Evolutionary conservation across 2,113 vertebrate genomes (phyloP).

Genomic region (Corydoras sp.): DNA sequence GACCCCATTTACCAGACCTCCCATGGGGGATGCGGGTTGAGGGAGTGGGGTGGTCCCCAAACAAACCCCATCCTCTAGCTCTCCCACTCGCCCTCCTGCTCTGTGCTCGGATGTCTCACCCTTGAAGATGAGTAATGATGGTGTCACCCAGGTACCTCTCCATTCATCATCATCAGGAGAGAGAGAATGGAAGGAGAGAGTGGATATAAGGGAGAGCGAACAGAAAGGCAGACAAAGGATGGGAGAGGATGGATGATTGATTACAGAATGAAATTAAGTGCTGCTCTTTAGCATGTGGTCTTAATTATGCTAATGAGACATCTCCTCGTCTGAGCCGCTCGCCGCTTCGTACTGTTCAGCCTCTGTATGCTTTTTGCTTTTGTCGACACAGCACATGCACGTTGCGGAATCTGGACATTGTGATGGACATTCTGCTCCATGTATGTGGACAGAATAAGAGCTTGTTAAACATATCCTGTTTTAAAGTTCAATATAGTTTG

Average conservation of each 20-base stretch:
- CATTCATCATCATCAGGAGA: slow-evolving; percentile 46
- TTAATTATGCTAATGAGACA: slow-evolving; percentile 60
- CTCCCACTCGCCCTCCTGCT: slow-evolving; percentile 9
- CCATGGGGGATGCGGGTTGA: slow-evolving; percentile 10
- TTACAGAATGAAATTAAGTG: slow-evolving; percentile 55
- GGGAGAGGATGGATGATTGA: slow-evolving; percentile 43
- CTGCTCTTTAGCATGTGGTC: slow-evolving; percentile 60
- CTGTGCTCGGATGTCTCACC: slow-evolving; percentile 21
- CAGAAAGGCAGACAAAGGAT: slow-evolving; percentile 16
- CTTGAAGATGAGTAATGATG: slow-evolving; percentile 49
- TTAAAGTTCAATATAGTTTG: too few species aligned
- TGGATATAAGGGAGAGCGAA: slow-evolving; percentile 6
- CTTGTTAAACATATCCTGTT: too few species aligned
- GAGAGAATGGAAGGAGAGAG: slow-evolving; percentile 20
- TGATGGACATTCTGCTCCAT: too few species aligned
- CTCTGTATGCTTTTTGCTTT: slow-evolving; percentile 29
- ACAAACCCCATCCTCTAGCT: slow-evolving; percentile 22
- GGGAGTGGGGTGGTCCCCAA: slow-evolving; percentile 5
- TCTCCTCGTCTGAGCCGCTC: slow-evolving; percentile 36
- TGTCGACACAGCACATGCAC: slow-evolving; percentile 4
- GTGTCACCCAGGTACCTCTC: slow-evolving; percentile 38
- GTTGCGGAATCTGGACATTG: not conserved
- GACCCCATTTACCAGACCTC: slow-evolving; percentile 26
- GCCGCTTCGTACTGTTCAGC: slow-evolving; percentile 36
- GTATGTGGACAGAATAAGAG: too few species aligned